Base-by-base conservation (phyloP, 2,888 invertebrate species). In the Priocnemis perturbator region DNA sequence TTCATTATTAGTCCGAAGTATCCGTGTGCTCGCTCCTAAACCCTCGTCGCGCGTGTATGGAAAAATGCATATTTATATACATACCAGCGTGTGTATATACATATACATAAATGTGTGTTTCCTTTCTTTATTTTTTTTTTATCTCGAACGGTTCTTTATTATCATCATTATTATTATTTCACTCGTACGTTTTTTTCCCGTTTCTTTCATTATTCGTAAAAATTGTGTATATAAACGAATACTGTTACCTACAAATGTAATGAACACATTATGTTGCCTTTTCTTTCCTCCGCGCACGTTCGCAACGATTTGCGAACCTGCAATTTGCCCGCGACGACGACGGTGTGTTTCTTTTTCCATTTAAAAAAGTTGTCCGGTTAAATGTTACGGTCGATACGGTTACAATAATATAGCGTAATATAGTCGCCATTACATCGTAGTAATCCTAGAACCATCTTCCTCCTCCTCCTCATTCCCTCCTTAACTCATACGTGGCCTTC, bases 191-290 rank as follows among this genome's bases (percentile, higher is more conserved):
- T 21, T 19, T 48, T 23, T 60, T 50, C 17, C 15, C n/a, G 17
- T 21, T 3, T 17, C 50, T 37, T 60, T 48, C 26, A 48, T 23
- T 19, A 56, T 60, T 60, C 65, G 61, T 79, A 79, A 74, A 76
- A 79, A 79, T 67, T 79, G 73, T 74, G 75, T 74, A 76, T 79
- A 77, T 82, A 85, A 84, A 82, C 81, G 82, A 87, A 87, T 87
- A 87, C 87, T 87, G 86, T 84, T 85, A 82, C 79, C 84, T 85
- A 85, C 79, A 83, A 83, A 81, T 82, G 78, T 86, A 86, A 85
- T 87, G 87, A 87, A 87, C 87, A 87, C 86, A 86, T 85, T 81
- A 75, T 83, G 68, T 81, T 83, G 73, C 53, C 20, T 52, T 65
- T 50, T 56, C 50, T n/a, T 55, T 45, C 19, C 45, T 47, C 30